Percentiles rank a stretch among this genome's conserved stretches.
Evolutionary conservation across 1,140 invertebrate genomes (phyloP).

Genomic region (Aphaenogaster rudis): DNA sequence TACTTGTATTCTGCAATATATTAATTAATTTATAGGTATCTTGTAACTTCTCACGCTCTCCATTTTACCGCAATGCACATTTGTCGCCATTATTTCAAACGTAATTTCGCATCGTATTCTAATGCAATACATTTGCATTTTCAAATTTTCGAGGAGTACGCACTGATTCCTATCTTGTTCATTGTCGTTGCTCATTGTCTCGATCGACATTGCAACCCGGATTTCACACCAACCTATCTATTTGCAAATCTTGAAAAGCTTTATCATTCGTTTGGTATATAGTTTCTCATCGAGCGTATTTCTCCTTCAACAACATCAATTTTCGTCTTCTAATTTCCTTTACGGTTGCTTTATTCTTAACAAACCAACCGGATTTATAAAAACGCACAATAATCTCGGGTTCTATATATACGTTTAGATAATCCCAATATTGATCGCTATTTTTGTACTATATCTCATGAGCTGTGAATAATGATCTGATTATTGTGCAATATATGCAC

Average conservation of each 20-base stretch:
- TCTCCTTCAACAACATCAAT: background rate
- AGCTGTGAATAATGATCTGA: background rate
- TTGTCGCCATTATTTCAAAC: background rate
- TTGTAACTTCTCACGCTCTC: background rate
- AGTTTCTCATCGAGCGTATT: background rate
- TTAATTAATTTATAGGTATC: background rate
- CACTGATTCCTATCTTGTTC: constrained; percentile 1
- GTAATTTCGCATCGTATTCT: constrained; percentile 1
- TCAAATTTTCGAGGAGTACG: constrained; percentile 9
- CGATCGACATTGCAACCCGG: constrained; percentile 1
- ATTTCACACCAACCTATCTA: constrained; percentile 16
- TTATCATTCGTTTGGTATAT: background rate
- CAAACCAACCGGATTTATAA: background rate
- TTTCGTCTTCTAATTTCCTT: constrained; percentile 1
- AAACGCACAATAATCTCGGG: background rate
- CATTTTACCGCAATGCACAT: background rate
- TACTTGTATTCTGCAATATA: background rate
- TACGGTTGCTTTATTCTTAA: constrained; percentile 3
- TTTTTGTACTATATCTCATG: background rate
- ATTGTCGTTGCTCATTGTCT: constrained; percentile 23
- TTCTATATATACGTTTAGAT: background rate
- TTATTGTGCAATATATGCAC: background rate
- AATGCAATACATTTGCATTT: constrained; percentile 8
- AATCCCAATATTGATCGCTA: background rate
- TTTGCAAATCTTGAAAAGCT: constrained; percentile 39